Evolutionary conservation across 2,797 vertebrate genomes (phyloP), one percentile per base, ranked within the genome.

Genomic region (Yasuhikotakia modesta): DNA sequence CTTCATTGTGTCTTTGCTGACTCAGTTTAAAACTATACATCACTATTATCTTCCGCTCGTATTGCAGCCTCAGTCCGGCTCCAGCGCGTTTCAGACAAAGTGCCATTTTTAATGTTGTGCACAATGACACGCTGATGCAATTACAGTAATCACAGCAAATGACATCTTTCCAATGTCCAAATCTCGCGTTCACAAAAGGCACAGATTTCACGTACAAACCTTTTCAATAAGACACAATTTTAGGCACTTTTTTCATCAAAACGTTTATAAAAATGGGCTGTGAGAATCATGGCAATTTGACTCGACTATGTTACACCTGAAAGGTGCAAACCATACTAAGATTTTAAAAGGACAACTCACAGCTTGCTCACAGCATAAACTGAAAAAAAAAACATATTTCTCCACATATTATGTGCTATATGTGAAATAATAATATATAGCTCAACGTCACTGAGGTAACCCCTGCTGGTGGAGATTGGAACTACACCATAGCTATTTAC

Each of bases 121-220:
- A 68, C 64, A 73, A 61, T 68, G 55, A 68, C 78, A 50, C 57
- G 14, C 45, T 53, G 58, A 67, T 63, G 64, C 64, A 61, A 53
- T 80, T 80, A 75, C 48, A 24, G 66, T 74, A 73, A 69, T 80
- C 57, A 53, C 60, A 45, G 22, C 46, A 57, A 78, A 78, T 57
- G 55, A 60, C 60, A 78, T 35, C 48, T 65, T 63, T 71, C 71
- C 68, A 72, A 71, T 72, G 46, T 65, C 50, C 13, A 65, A 78
- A 72, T 78, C 68, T 57, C 45, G 5, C 12, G 2, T 57, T 71
- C 32, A 72, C 48, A 78, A 78, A 78, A 72, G 69, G 35, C n/a
- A 71, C 27, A 78, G 76, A 78, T 78, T 78, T 78, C 69, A 57
- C 52, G 32, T 48, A 48, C 60, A 71, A 72, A 71, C 68, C 60